phyloP scores from a whole-genome alignment of 1,140 invertebrate genomes.

The Heliconius himera region DNA sequence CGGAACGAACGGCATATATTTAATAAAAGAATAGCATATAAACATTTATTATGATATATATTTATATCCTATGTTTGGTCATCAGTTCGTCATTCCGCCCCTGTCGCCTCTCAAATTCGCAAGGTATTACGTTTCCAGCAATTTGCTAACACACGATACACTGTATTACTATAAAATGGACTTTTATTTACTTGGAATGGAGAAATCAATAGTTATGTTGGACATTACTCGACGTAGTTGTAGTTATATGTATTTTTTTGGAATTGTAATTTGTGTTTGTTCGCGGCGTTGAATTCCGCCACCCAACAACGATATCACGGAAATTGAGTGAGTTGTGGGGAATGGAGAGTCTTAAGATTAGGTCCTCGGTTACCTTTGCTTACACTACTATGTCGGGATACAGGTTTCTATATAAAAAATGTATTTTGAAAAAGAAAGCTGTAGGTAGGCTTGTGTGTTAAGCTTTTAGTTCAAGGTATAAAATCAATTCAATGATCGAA shows the following conservation, averaged over 20 bases:
- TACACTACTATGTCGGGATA: background rate
- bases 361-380: background rate
- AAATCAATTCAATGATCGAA: no score
- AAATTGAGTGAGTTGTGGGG: background rate
- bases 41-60: no score
- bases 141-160: slow-evolving; percentile 49
- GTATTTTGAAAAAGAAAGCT: no score
- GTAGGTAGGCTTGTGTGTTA: no score
- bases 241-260: background rate
- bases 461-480: no score
- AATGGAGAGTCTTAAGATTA: background rate
- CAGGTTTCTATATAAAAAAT: background rate
- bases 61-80: background rate
- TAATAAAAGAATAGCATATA: no score
- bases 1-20: no score
- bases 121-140: slow-evolving; percentile 50
- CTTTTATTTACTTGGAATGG: slow-evolving; percentile 33
- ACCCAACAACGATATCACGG: background rate
- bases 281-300: no score
- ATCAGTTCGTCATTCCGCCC: slow-evolving; percentile 31
- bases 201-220: background rate
- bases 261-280: background rate
- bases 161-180: slow-evolving; percentile 20
- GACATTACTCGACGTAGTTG: background rate
- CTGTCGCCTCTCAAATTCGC: slow-evolving; percentile 43